These are phyloP conservation scores for Aphidius gifuensis DNA, from an alignment of 1,140 invertebrate species.

Conservation along the genomic window DNA sequence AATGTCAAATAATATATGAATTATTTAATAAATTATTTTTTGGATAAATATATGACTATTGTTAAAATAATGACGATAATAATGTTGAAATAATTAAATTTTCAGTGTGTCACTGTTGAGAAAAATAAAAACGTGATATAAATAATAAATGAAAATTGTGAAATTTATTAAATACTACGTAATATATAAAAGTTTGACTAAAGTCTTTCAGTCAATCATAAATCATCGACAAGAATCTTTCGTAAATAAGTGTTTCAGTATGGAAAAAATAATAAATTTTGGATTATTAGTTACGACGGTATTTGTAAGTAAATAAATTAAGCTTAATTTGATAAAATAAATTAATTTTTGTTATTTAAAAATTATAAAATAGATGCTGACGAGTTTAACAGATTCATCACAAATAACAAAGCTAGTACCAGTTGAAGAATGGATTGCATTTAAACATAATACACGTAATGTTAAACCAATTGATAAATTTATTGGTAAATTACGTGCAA, in stretches of 20 bases:
- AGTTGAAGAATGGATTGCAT: conserved; percentile 33
- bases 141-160: neutral
- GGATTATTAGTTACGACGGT: conserved; percentile 25
- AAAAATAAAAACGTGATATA: no score
- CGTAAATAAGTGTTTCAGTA: no score
- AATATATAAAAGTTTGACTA: no score
- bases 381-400: conserved; percentile 33
- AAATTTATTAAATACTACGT: neutral
- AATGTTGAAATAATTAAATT: no score
- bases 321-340: neutral
- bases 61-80: no score
- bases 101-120: no score
- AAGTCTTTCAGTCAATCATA: no score
- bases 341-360: neutral
- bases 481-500: conserved; percentile 40
- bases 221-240: no score
- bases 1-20: no score
- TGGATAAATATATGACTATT: no score
- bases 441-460: conserved; percentile 29
- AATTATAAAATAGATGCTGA: conserved; percentile 22
- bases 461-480: conserved; percentile 40
- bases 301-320: conserved; percentile 33
- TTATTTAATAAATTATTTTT: no score
- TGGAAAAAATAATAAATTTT: no score
- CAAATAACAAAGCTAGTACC: conserved; percentile 43